Conservation (phyloP, 2,888 invertebrate genomes). For the Tryphoninae sp. region DNA sequence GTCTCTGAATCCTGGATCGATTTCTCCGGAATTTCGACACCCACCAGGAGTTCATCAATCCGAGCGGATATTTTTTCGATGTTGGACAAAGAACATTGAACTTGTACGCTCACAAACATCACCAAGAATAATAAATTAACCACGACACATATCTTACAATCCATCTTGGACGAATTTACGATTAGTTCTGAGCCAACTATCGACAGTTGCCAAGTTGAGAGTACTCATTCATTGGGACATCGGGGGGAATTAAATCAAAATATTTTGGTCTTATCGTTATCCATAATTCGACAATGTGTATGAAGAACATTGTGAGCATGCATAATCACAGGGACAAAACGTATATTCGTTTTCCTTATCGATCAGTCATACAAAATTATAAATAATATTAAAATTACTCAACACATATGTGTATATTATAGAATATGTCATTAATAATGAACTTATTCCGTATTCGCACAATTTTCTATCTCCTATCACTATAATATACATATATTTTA, state of each 20-base stretch:
- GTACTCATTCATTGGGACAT: not conserved
- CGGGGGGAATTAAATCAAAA: constrained; percentile 3
- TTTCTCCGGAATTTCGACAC: constrained; percentile 37
- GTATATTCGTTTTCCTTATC: constrained; percentile 11
- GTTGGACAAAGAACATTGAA: constrained; percentile 44
- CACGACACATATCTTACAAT: constrained; percentile 19
- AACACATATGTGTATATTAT: constrained; percentile 48
- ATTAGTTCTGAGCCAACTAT: constrained; percentile 19
- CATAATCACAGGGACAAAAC: constrained; percentile 8
- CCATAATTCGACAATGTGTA: not conserved
- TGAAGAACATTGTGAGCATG: not conserved
- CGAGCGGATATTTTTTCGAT: constrained; percentile 45
- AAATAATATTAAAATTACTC: constrained; percentile 57
- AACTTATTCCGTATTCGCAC: not conserved
- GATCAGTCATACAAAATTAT: constrained; percentile 44
- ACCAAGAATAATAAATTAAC: constrained; percentile 50
- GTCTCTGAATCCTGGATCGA: constrained; percentile 53
- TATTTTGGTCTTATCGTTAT: constrained; percentile 11
- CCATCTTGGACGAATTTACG: constrained; percentile 27
- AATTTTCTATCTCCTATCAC: not conserved
- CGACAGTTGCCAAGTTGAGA: not conserved
- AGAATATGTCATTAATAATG: not conserved
- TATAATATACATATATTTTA: constrained; percentile 10
- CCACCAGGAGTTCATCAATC: constrained; percentile 57
- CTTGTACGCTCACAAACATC: constrained; percentile 27